Conservation (phyloP, 2,888 invertebrate genomes). For the Celastrina argiolus region DNA sequence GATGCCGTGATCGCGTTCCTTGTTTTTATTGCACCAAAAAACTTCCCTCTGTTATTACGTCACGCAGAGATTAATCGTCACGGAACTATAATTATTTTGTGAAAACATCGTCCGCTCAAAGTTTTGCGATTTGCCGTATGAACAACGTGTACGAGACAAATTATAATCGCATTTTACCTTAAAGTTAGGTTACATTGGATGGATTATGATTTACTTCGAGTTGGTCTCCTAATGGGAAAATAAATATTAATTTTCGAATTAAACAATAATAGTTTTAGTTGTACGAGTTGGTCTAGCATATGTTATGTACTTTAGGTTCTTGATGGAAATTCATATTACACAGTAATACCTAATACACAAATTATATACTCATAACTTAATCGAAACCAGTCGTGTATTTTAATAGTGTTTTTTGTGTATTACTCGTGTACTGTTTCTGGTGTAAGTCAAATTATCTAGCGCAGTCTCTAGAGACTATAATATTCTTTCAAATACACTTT, state of each 20-base stretch:
- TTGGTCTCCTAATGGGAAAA: neutral
- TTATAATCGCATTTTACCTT: neutral
- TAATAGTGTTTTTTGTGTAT: too few relatives aligned
- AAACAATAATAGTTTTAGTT: too few relatives aligned
- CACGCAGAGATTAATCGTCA: conserved; percentile 1
- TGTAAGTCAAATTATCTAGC: too few relatives aligned
- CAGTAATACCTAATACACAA: too few relatives aligned
- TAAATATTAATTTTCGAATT: neutral
- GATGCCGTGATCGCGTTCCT: conserved; percentile 7
- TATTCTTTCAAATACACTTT: too few relatives aligned
- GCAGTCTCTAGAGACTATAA: too few relatives aligned
- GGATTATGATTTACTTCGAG: neutral
- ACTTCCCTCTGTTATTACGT: neutral
- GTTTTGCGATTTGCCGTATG: neutral
- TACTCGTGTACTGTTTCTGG: too few relatives aligned
- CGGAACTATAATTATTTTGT: neutral
- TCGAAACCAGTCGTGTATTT: too few relatives aligned
- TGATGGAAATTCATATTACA: neutral
- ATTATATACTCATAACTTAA: too few relatives aligned
- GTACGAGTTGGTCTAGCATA: neutral
- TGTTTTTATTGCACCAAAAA: conserved; percentile 5
- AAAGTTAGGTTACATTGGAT: neutral
- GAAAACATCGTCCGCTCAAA: neutral
- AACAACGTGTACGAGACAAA: neutral
- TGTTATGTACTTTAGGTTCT: neutral